phyloP scores from a whole-genome alignment of 1,140 invertebrate species.

The Drosophila ficusphila region DNA sequence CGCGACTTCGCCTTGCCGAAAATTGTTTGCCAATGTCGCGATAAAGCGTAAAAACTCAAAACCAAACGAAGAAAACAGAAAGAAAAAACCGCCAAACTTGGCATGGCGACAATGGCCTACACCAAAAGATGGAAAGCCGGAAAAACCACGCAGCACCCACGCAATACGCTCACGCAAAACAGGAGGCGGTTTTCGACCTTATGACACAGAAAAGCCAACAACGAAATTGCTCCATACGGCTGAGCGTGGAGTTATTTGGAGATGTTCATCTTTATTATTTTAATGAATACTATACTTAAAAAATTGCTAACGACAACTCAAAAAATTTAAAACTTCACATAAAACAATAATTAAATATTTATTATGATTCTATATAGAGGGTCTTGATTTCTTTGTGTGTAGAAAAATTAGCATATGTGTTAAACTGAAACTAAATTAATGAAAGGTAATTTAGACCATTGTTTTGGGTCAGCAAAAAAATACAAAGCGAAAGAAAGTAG shows the following conservation, averaged over 20 bases:
- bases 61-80: constrained; percentile 13
- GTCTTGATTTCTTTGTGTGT: not conserved
- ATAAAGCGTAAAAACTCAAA: constrained; percentile 57
- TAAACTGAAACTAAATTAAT: not conserved
- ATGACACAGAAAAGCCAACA: constrained; percentile 25
- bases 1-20: constrained; percentile 50
- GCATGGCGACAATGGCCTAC: not conserved
- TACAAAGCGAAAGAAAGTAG: not conserved
- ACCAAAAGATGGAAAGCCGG: constrained; percentile 6
- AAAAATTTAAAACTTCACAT: too few species aligned
- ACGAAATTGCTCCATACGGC: constrained; percentile 33
- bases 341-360: too few species aligned
- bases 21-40: constrained; percentile 79
- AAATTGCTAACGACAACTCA: not conserved
- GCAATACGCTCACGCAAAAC: constrained; percentile 29
- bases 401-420: not conserved
- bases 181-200: constrained; percentile 43
- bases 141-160: constrained; percentile 21
- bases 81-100: constrained; percentile 22
- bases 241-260: constrained; percentile 19
- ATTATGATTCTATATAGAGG: too few species aligned
- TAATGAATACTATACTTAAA: too few species aligned
- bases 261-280: too few species aligned
- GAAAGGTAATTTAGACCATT: not conserved
- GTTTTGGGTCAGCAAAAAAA: not conserved